Percentiles rank a stretch among this genome's conserved stretches.
phyloP scores from a whole-genome alignment of 1,140 invertebrate species.

The Drosophila tsacasi region DNA sequence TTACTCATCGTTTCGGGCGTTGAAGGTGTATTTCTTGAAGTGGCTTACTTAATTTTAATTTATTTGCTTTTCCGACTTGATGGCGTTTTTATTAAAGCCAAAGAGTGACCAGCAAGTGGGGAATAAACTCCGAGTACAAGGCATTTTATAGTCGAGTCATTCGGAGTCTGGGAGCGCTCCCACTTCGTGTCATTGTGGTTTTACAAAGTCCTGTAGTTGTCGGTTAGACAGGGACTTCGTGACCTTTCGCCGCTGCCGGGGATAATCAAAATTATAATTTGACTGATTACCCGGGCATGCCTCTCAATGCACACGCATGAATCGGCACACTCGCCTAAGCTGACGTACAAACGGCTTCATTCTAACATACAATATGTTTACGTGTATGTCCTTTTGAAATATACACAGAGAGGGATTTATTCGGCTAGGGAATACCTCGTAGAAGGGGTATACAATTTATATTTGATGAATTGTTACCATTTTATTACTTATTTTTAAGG shows the following conservation, averaged over 20 bases:
- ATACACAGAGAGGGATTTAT: background rate
- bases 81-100: slow-evolving; percentile 5
- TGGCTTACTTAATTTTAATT: slow-evolving; percentile 14
- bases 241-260: slow-evolving; percentile 73
- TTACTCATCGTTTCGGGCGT: slow-evolving; percentile 7
- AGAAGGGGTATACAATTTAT: background rate
- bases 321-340: slow-evolving; percentile 48
- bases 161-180: background rate
- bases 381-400: slow-evolving; percentile 24
- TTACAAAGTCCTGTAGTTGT: slow-evolving; percentile 37
- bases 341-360: slow-evolving; percentile 40
- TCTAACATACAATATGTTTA: slow-evolving; percentile 43
- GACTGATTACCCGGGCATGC: slow-evolving; percentile 73
- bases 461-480: background rate
- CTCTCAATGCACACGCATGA: slow-evolving; percentile 52
- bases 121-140: slow-evolving; percentile 5
- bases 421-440: slow-evolving; percentile 5
- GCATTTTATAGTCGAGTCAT: slow-evolving; percentile 27
- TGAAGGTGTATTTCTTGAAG: slow-evolving; percentile 6
- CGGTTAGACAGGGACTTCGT: slow-evolving; percentile 67
- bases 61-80: slow-evolving; percentile 1
- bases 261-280: slow-evolving; percentile 83
- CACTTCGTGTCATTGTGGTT: slow-evolving; percentile 39
- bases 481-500: background rate
- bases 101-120: slow-evolving; percentile 8